Evolutionary conservation across 2,113 vertebrate genomes (phyloP), one percentile per base, ranked within the genome.

Genomic region (Callocephalon fimbriatum): DNA sequence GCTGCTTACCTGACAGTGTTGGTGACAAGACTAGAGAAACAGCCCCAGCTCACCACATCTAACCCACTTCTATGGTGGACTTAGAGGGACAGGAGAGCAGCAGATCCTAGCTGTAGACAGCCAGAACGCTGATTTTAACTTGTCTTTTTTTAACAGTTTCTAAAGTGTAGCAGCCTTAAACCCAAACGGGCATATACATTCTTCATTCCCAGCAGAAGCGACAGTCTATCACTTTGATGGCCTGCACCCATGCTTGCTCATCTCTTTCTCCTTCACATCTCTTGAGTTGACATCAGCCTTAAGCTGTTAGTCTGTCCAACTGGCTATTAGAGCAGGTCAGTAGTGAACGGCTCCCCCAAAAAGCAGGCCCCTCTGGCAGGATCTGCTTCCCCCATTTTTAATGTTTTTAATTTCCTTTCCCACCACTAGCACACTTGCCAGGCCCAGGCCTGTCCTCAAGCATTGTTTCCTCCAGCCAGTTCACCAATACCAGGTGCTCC

Each of bases 1-100:
- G 1, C 0, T 7, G 32, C 42, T 66, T 20, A 20, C n/a, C 48
- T 29, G 25, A 0, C 25, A 1, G 21, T 3, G 1, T 0, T 22
- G 47, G 12, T 17, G 63, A 7, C 7, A 42, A 37, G 38, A 10
- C 38, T 3, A n/a, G 58, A 50, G 42, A 56, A 16, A 54, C 32
- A 35, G 56, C 56, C 56, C 56, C 59, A 54, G 18, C 25, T 27
- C 38, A 47, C 4, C 31, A 1, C 23, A 9, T 21, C 31, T 13
- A 2, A 14, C 25, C 11, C 9, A 25, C 15, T 35, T 13, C 47
- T 3, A 2, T 9, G 40, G 23, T 51, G 29, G 61, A 3, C 21
- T 22, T 15, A 8, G 1, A 2, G 50, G 27, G 13, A 53, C 37
- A 21, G 15, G 42, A 25, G 7, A 56, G 23, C 26, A 47, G 37